A percentile compares a stretch with the other conserved stretches of the same genome.
Conservation (phyloP, 2,797 vertebrate species). For the Limnodromus scolopaceus region DNA sequence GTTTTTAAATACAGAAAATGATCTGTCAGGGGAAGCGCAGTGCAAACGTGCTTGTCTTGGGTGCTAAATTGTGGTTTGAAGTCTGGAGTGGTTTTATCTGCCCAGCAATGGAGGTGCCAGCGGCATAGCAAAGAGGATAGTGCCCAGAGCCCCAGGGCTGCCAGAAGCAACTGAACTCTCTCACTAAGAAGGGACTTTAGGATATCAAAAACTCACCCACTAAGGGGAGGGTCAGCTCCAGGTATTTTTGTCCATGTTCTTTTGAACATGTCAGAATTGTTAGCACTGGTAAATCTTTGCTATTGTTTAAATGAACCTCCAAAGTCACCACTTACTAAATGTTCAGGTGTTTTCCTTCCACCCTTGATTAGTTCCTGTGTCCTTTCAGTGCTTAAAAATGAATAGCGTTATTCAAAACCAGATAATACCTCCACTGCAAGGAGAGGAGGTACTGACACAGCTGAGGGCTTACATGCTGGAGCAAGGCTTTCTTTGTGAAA, state of each 20-base stretch:
- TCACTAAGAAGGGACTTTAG: background rate
- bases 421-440: background rate
- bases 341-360: background rate
- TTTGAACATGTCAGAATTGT: background rate
- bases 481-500: background rate
- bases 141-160: background rate
- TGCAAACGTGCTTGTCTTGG: background rate
- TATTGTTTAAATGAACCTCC: background rate
- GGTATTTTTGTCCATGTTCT: background rate
- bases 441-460: background rate
- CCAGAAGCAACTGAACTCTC: background rate
- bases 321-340: background rate
- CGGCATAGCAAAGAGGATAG: background rate
- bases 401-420: background rate
- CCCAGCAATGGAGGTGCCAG: background rate
- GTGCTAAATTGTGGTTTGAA: background rate
- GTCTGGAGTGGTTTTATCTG: background rate
- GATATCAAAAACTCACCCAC: background rate
- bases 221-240: background rate
- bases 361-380: background rate
- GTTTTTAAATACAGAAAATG: background rate
- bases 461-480: background rate
- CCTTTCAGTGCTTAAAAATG: background rate
- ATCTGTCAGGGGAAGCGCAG: background rate
- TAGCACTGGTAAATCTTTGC: background rate